Evolutionary conservation across 1,140 invertebrate genomes (phyloP).

Genomic region (Leptopilina clavipes): DNA sequence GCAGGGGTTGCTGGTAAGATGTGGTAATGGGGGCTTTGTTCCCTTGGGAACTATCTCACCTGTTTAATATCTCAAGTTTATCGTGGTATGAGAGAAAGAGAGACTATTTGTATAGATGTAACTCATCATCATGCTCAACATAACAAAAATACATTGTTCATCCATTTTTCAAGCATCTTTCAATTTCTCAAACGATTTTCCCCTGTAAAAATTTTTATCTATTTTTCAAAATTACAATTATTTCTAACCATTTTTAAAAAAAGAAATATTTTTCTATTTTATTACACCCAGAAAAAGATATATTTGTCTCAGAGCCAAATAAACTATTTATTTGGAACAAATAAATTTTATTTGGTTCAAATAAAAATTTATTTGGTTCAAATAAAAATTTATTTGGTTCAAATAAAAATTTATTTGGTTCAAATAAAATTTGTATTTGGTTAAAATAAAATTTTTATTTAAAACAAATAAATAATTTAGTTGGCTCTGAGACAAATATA

Average conservation of each 20-base stretch:
- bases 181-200: background rate
- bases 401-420: too few species aligned
- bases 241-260: background rate
- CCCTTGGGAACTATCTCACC: slow-evolving; percentile 69
- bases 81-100: background rate
- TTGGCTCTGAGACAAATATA: too few species aligned
- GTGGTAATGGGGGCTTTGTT: slow-evolving; percentile 70
- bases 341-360: too few species aligned
- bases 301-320: too few species aligned
- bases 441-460: too few species aligned
- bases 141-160: slow-evolving; percentile 8
- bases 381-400: too few species aligned
- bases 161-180: background rate
- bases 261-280: too few species aligned
- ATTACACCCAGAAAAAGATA: too few species aligned
- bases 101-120: background rate
- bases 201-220: background rate
- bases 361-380: too few species aligned
- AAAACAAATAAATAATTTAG: too few species aligned
- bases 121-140: background rate
- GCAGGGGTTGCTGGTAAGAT: slow-evolving; percentile 61
- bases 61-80: slow-evolving; percentile 67
- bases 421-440: too few species aligned
- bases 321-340: too few species aligned
- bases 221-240: background rate